Conservation (phyloP, 1,140 invertebrate species). For the Maconellicoccus hirsutus region DNA sequence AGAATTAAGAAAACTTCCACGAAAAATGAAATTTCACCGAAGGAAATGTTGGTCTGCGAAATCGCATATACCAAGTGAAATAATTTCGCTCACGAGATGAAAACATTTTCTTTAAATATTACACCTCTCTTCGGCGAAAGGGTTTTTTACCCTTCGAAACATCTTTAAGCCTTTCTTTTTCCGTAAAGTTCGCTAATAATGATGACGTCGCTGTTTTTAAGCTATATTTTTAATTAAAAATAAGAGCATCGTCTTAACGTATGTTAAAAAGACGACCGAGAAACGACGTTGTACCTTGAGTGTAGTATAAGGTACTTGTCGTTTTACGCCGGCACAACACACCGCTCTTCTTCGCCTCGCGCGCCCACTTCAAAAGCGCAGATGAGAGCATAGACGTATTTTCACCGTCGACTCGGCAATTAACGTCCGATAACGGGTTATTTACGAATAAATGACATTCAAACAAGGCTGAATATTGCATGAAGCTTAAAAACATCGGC, state of each 20-base stretch:
- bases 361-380: background rate
- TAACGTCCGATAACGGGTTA: slow-evolving; percentile 7
- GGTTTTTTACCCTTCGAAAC: background rate
- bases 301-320: background rate
- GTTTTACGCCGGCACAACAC: background rate
- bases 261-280: background rate
- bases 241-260: slow-evolving; percentile 7
- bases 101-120: slow-evolving; percentile 6
- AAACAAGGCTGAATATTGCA: background rate
- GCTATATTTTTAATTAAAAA: slow-evolving; percentile 10
- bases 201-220: slow-evolving; percentile 3
- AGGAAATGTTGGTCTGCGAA: background rate
- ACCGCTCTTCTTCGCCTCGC: too few species aligned
- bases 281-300: background rate
- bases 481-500: slow-evolving; percentile 2
- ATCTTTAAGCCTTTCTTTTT: background rate
- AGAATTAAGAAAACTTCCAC: background rate
- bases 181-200: slow-evolving; percentile 3
- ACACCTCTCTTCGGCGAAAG: background rate
- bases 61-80: background rate
- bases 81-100: background rate
- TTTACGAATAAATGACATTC: slow-evolving; percentile 5
- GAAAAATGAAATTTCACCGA: background rate
- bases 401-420: background rate
- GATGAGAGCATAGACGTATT: background rate